Evolutionary conservation across 23 tunicate species (phyloP).

Genomic region (Phallusia fumigata): DNA sequence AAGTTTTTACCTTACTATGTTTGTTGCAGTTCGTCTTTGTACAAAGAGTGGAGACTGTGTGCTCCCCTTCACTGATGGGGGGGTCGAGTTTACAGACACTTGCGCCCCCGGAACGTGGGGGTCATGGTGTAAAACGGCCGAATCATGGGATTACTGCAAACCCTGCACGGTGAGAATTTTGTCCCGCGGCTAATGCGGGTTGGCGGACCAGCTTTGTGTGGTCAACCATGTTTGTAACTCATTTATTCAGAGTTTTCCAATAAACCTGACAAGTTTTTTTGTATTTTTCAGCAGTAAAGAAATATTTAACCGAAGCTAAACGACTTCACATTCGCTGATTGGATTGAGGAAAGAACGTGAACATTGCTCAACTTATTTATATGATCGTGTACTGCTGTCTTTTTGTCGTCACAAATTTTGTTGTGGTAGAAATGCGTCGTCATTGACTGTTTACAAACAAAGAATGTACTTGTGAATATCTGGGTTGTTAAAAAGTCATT

Average conservation of each 20-base stretch:
- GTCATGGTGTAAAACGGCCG: background rate
- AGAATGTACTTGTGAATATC: too few relatives aligned
- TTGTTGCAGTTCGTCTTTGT: background rate
- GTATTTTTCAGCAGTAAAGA: too few relatives aligned
- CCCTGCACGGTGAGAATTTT: slow-evolving; percentile 9
- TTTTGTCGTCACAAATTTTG: background rate
- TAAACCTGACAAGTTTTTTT: too few relatives aligned
- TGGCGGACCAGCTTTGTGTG: too few relatives aligned
- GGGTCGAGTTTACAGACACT: background rate
- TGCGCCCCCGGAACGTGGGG: slow-evolving; percentile 16
- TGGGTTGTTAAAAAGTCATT: too few relatives aligned
- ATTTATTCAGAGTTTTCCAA: too few relatives aligned
- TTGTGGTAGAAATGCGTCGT: background rate
- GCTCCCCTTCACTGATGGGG: slow-evolving; percentile 11
- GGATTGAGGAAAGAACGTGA: background rate
- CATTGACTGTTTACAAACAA: too few relatives aligned
- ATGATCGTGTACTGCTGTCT: background rate
- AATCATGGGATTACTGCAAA: slow-evolving; percentile 20
- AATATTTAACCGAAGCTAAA: too few relatives aligned
- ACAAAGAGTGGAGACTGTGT: slow-evolving; percentile 10
- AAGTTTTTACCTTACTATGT: too few relatives aligned
- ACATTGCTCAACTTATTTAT: background rate
- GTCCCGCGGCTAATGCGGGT: too few relatives aligned
- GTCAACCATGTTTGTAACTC: background rate
- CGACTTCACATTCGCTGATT: background rate